A percentile compares a stretch with the other conserved stretches of the same genome.
Conservation (phyloP, 2,888 invertebrate genomes). For the Xestobium rufovillosum region DNA sequence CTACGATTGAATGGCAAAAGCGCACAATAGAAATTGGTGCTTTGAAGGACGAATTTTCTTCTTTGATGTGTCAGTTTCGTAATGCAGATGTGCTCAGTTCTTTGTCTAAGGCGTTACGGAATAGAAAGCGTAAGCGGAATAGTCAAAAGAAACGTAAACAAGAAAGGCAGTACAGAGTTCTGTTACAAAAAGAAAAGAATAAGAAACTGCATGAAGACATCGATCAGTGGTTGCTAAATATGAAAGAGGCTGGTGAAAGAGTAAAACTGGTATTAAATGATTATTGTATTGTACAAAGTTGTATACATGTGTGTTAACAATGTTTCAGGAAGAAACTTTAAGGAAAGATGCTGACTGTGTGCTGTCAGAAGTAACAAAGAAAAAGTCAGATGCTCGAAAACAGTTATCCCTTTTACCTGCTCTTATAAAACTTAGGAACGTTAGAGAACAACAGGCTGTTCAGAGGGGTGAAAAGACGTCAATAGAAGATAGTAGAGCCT, state of each 20-base stretch:
- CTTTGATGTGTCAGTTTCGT: constrained; percentile 39
- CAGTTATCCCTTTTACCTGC: constrained; percentile 56
- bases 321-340: constrained; percentile 53
- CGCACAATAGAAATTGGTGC: constrained; percentile 46
- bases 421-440: constrained; percentile 55
- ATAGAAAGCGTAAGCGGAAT: constrained; percentile 44
- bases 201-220: constrained; percentile 52
- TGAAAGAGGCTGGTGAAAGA: constrained; percentile 55
- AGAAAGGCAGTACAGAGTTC: constrained; percentile 34
- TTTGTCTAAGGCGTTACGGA: constrained; percentile 43
- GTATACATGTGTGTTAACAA: too few species aligned
- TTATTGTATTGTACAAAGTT: too few species aligned
- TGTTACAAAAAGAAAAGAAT: constrained; percentile 37
- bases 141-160: constrained; percentile 46
- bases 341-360: constrained; percentile 63
- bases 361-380: constrained; percentile 61
- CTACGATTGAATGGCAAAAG: constrained; percentile 50
- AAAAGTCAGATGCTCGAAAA: constrained; percentile 62
- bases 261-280: constrained; percentile 56
- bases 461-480: constrained; percentile 55
- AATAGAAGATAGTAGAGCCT: constrained; percentile 48
- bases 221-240: constrained; percentile 59
- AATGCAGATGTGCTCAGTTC: constrained; percentile 41
- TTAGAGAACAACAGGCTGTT: constrained; percentile 54
- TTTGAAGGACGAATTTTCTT: constrained; percentile 45